phyloP scores from a whole-genome alignment of 2,888 invertebrate genomes.

The Nomada goodeniana region DNA sequence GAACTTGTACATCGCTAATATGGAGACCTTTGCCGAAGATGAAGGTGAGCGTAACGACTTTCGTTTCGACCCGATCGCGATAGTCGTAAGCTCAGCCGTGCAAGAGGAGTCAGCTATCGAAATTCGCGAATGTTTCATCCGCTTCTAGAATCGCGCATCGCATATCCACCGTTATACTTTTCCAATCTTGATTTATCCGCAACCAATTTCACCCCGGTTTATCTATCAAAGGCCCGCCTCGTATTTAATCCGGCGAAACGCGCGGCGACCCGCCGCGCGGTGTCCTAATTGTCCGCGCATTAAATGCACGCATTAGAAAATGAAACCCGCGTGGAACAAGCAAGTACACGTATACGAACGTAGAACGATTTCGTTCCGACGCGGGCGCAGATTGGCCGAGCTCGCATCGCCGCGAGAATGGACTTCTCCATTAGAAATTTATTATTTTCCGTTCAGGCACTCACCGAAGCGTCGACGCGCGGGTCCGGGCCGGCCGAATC shows the following conservation, averaged over 20 bases:
- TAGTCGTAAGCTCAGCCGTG: not conserved
- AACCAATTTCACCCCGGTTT: too few species aligned
- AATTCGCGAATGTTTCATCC: too few species aligned
- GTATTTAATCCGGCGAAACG: too few species aligned
- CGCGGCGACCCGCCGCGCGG: too few species aligned
- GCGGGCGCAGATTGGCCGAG: not conserved
- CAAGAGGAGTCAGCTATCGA: too few species aligned
- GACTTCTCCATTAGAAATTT: conserved; percentile 33
- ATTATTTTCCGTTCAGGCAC: conserved; percentile 36
- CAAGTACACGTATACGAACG: not conserved
- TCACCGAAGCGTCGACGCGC: conserved; percentile 4
- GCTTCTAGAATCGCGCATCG: too few species aligned
- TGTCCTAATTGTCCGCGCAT: too few species aligned
- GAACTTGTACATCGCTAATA: not conserved
- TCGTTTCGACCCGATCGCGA: not conserved
- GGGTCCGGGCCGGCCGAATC: not conserved
- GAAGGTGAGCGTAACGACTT: not conserved
- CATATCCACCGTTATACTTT: too few species aligned
- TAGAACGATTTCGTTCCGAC: not conserved
- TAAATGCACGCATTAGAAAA: too few species aligned
- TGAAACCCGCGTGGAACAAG: too few species aligned
- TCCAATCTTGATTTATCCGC: too few species aligned
- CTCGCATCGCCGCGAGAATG: conserved; percentile 15
- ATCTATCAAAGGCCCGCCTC: too few species aligned
- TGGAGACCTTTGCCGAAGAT: not conserved